These are phyloP conservation scores for Condylostylus longicornis DNA, from an alignment of 1,140 invertebrate species.

Conservation along the genomic window DNA sequence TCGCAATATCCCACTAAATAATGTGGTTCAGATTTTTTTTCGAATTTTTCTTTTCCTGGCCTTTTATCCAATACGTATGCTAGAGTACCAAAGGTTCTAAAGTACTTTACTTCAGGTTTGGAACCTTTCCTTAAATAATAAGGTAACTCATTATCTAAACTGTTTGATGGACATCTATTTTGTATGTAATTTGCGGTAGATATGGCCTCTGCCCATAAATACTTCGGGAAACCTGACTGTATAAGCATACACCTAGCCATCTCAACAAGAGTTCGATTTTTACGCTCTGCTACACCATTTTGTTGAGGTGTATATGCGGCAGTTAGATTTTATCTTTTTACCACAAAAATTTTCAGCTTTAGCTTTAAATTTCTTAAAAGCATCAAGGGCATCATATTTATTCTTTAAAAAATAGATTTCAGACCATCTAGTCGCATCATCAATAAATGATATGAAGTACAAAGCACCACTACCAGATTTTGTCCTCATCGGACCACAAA, in stretches of 20 bases:
- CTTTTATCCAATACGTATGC: no score
- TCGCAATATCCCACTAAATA: no score
- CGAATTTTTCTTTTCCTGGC: no score
- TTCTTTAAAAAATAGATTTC: constrained; percentile 29
- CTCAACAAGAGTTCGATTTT: constrained; percentile 23
- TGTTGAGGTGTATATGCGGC: constrained; percentile 30
- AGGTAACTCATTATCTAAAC: no score
- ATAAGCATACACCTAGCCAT: constrained; percentile 18
- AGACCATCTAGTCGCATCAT: constrained; percentile 29
- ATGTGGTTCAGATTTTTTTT: no score
- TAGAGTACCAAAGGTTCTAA: no score
- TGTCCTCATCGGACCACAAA: constrained; percentile 32
- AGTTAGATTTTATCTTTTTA: no score
- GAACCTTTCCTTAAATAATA: no score
- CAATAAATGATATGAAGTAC: constrained; percentile 32
- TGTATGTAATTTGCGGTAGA: constrained; percentile 16
- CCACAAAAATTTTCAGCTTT: neutral
- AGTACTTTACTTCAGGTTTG: no score
- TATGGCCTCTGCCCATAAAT: constrained; percentile 34
- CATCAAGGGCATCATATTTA: constrained; percentile 25
- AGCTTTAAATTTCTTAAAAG: constrained; percentile 6
- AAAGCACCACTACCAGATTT: constrained; percentile 19
- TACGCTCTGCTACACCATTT: constrained; percentile 30
- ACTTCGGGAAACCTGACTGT: constrained; percentile 15
- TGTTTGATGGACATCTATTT: constrained; percentile 6